Percentiles rank a stretch among this genome's conserved stretches.
Conservation (phyloP, 2,888 invertebrate genomes). For the Mesoligia furuncula region DNA sequence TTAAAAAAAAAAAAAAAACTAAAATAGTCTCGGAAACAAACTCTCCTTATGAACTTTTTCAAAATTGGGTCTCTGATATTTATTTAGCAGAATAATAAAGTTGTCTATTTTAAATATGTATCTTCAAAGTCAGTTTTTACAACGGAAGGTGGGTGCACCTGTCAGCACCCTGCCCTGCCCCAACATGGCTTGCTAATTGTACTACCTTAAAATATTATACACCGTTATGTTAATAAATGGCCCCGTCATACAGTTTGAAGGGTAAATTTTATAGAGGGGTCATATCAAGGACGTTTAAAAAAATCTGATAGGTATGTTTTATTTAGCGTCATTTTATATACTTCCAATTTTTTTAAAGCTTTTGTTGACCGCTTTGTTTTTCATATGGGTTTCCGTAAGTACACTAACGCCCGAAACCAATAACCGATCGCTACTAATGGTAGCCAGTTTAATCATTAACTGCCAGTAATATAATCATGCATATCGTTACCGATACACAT, state of each 20-base stretch:
- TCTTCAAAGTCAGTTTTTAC: background rate
- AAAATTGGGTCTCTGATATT: background rate
- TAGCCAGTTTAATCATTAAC: too few relatives aligned
- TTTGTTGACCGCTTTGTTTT: background rate
- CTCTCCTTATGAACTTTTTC: background rate
- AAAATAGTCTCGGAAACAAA: too few relatives aligned
- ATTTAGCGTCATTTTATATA: background rate
- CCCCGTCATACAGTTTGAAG: constrained; percentile 30
- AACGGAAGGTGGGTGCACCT: constrained; percentile 26
- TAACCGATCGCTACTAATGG: too few relatives aligned
- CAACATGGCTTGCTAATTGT: constrained; percentile 51
- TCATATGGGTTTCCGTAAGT: background rate
- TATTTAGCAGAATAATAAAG: constrained; percentile 2
- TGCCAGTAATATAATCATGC: too few relatives aligned
- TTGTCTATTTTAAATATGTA: background rate
- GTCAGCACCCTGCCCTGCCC: constrained; percentile 35
- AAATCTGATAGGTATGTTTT: background rate
- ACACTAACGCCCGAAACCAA: too few relatives aligned
- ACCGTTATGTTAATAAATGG: constrained; percentile 43
- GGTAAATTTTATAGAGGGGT: constrained; percentile 20
- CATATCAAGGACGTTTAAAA: constrained; percentile 7
- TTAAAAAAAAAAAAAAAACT: too few relatives aligned
- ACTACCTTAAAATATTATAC: constrained; percentile 38
- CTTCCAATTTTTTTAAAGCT: background rate
- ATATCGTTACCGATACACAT: too few relatives aligned